A percentile compares a stretch with the other conserved stretches of the same genome.
Conservation (phyloP, 2,113 vertebrate genomes). For the Regulus satrapa region DNA sequence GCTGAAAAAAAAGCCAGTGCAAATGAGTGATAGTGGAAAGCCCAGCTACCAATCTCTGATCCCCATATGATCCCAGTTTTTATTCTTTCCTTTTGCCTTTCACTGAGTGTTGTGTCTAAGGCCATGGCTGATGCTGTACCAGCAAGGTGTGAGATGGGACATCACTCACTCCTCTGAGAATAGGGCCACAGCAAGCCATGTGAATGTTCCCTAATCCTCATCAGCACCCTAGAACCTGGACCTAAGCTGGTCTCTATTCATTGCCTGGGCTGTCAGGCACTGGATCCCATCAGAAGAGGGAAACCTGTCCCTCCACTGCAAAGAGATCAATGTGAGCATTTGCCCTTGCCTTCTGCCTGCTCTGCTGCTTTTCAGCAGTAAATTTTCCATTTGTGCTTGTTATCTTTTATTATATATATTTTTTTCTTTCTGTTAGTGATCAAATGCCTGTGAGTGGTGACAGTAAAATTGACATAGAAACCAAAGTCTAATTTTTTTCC, state of each 20-base stretch:
- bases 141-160: not conserved
- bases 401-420: not conserved
- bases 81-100: not conserved
- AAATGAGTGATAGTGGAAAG: not conserved
- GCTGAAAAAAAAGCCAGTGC: constrained; percentile 17
- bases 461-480: constrained; percentile 31
- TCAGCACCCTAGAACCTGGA: not conserved
- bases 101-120: not conserved
- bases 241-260: not conserved
- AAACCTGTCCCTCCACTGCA: not conserved
- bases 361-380: not conserved
- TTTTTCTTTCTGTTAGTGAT: constrained; percentile 1
- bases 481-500: constrained; percentile 53
- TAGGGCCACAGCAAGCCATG: not conserved
- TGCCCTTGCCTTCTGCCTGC: not conserved
- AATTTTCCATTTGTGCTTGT: not conserved
- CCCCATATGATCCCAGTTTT: not conserved
- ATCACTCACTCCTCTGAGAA: not conserved
- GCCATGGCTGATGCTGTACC: not conserved
- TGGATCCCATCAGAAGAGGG: not conserved
- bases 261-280: not conserved
- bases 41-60: not conserved
- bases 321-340: not conserved
- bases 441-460: constrained; percentile 9
- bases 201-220: not conserved